Base-by-base conservation (phyloP, 2,113 vertebrate genomes). In the Cyanistes caeruleus region DNA sequence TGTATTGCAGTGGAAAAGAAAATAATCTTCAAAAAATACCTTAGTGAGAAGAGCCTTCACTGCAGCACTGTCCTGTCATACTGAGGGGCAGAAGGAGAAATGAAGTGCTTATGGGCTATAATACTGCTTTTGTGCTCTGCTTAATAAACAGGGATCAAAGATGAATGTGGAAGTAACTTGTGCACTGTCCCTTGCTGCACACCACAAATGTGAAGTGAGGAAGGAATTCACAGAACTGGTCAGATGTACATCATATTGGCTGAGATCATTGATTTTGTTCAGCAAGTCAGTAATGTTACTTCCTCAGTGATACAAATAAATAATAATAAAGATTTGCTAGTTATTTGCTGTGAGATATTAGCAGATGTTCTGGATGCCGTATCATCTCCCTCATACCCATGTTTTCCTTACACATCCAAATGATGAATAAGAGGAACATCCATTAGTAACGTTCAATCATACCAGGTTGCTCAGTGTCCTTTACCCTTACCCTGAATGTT, bases 311-410 rank as follows among this genome's bases (percentile, higher is more conserved):
- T 49, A 82, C n/a, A 69, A 82, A 37, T 62, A 88, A 92, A 69
- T 85, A 97, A 68, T 23, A 76, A 59, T 85, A 69, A 96, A 93
- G 75, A 65, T 89, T 89, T 85, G 39, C 74, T 75, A 62, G 56
- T 84, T 89, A 31, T 70, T 87, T 74, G 51, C 15, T 62, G 49
- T 68, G 84, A 65, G 53, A 55, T 88, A 51, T 23, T 53, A 84
- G 72, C 91, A 94, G 70, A 76, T 96, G 53, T 85, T 93, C 30
- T 73, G 53, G 27, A 30, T 87, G 55, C 27, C 73, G 23, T 58
- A 51, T 55, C 82, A 39, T 67, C 60, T 87, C 77, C 22, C 19
- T 72, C 43, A 46, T 78, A 78, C 51, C 52, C 30, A 22, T 21
- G 33, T 82, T 84, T 84, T 78, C 76, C 35, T 76, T 70, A 24